Conservation (phyloP, 92 coral and sea anemone species). For the Bergia sp. region DNA sequence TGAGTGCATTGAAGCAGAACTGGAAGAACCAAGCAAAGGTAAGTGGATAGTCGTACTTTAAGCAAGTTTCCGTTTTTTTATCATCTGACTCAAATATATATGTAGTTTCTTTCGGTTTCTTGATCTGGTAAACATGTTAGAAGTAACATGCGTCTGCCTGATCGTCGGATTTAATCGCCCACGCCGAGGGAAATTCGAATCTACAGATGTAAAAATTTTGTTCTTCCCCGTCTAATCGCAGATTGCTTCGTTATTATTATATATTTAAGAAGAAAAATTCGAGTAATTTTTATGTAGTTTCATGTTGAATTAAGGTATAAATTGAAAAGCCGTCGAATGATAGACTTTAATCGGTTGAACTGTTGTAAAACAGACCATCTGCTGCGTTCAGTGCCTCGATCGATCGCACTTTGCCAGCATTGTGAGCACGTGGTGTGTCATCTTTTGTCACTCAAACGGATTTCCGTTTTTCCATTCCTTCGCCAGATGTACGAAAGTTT, state of each 20-base stretch:
- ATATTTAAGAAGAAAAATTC: not conserved
- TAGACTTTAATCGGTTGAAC: not conserved
- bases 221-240: not conserved
- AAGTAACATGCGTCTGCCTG: not conserved
- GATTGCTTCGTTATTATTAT: not conserved
- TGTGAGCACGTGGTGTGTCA: constrained; percentile 24
- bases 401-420: not conserved
- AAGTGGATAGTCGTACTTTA: not conserved
- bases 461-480: too few species aligned
- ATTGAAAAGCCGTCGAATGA: not conserved
- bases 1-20: constrained; percentile 51
- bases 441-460: not conserved
- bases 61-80: not conserved
- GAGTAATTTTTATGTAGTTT: not conserved
- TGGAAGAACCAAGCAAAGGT: constrained; percentile 61
- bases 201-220: not conserved
- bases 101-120: not conserved
- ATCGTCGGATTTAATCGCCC: constrained; percentile 20
- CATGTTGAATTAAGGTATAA: not conserved
- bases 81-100: not conserved
- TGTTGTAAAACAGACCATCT: not conserved
- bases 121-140: not conserved
- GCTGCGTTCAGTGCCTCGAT: not conserved
- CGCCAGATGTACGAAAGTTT: not conserved
- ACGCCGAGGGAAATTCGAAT: constrained; percentile 52